Conservation (phyloP, 2,888 invertebrate genomes). For the Diplolepis rosae region DNA sequence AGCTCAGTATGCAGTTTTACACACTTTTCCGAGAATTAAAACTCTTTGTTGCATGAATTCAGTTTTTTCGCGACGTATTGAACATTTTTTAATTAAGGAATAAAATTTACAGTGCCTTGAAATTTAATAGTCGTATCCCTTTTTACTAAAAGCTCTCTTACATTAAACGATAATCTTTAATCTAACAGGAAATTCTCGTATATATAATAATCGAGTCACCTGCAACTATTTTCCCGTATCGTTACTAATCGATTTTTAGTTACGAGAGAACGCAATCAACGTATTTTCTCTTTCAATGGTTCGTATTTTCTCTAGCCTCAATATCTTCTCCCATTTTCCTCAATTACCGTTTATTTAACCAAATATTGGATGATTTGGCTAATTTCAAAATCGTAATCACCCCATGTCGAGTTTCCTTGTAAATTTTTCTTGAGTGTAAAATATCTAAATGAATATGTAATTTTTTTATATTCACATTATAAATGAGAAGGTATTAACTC, state of each 20-base stretch:
- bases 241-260: background rate
- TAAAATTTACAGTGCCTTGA: background rate
- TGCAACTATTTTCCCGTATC: background rate
- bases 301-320: too few species aligned
- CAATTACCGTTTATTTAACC: too few species aligned
- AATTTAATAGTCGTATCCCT: background rate
- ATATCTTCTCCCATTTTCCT: background rate
- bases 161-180: background rate
- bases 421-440: too few species aligned
- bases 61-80: background rate
- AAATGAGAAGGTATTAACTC: too few species aligned
- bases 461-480: too few species aligned
- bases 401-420: too few species aligned
- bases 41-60: background rate
- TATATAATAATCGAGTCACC: background rate
- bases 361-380: too few species aligned
- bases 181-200: background rate
- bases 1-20: too few species aligned
- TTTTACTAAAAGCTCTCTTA: background rate
- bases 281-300: background rate
- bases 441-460: too few species aligned
- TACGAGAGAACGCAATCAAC: background rate
- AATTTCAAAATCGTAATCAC: too few species aligned
- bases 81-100: background rate
- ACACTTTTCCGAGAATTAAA: too few species aligned